Evolutionary conservation across 2,888 invertebrate species (phyloP), one percentile per base, ranked within the genome.

Genomic region (Abscondita cerata): DNA sequence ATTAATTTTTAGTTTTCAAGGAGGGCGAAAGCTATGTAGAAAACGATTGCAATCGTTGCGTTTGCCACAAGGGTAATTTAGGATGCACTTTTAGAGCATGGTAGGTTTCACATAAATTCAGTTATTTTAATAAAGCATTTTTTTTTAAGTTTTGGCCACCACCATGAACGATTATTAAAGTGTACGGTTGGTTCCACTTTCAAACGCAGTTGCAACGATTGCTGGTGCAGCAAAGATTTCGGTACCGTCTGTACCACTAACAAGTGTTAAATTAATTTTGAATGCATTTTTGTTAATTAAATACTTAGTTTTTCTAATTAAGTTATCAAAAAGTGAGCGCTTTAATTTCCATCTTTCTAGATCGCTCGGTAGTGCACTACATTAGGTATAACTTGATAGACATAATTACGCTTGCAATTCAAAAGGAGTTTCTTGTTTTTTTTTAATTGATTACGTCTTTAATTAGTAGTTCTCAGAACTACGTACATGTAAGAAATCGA

Each of bases 211-310:
- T 60, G 60, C 15, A 60, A 60, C 52, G 20, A 31, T 18, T 59
- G 59, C 12, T 36, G 38, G 46, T 59, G 59, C 31, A 47, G 47
- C 1, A 4, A 59, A 18, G 36, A 13, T 18, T 2, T 16, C 8
- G 59, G 59, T 11, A 52, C 52, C 1, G 2, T 59, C 36, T 59
- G 59, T 13, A 59, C 59, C 5, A 16, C 40, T 15, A 20, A 20
- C 1, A 46, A 36, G 19, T 55, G 55, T 31, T 41, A 13, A 25
- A 4, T 25, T 25, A 25, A n/a, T n/a, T n/a, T n/a, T n/a, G n/a
- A n/a, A n/a, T n/a, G n/a, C n/a, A n/a, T n/a, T n/a, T n/a, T n/a
- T n/a, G n/a, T n/a, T n/a, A n/a, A n/a, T n/a, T n/a, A n/a, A n/a
- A n/a, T n/a, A n/a, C n/a, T n/a, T n/a, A n/a, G n/a, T n/a, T n/a